Evolutionary conservation across 2,113 vertebrate genomes (phyloP), one percentile per base, ranked within the genome.

Genomic region (Origma solitaria): DNA sequence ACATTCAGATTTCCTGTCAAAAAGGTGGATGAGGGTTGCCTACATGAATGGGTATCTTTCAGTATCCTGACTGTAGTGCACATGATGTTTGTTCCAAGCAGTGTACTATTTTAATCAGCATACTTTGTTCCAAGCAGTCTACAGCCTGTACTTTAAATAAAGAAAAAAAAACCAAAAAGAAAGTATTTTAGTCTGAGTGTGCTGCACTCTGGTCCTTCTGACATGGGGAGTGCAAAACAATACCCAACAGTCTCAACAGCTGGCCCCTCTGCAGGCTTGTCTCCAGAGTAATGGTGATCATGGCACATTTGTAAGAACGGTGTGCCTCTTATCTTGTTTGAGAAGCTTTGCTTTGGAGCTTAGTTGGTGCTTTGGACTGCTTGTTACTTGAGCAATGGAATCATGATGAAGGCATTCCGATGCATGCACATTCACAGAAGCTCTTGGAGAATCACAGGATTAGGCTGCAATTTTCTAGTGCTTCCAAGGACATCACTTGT

Each of bases 371-470:
- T 33, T 38, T 62, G 57, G 30, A 28, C 35, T 37, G 28, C 38
- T 58, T 65, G 35, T 76, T 72, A 31, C 24, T 77, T 11, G 37
- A 42, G 37, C 20, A 21, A 45, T 8, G 18, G 25, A 47, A 58
- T 75, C 28, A 9, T 47, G 40, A 35, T 19, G 15, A 17, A 72
- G 58, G 19, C n/a, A 60, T 33, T 65, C 27, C 0, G 0, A 18
- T 25, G 14, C 0, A 1, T 18, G 12, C 2, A 2, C 0, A 2
- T 44, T 47, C 38, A 27, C 38, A 82, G 62, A 69, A 82, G 20
- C 11, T 22, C 19, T 14, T 42, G 23, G 15, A 15, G 22, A 76
- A 16, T 7, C 24, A 25, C 5, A 30, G 38, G 38, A 58, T 30
- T 60, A 54, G 60, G 28, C 23, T 78, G 20, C 7, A 38, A 33